phyloP scores from a whole-genome alignment of 2,888 invertebrate genomes.

The Anodontia alba region DNA sequence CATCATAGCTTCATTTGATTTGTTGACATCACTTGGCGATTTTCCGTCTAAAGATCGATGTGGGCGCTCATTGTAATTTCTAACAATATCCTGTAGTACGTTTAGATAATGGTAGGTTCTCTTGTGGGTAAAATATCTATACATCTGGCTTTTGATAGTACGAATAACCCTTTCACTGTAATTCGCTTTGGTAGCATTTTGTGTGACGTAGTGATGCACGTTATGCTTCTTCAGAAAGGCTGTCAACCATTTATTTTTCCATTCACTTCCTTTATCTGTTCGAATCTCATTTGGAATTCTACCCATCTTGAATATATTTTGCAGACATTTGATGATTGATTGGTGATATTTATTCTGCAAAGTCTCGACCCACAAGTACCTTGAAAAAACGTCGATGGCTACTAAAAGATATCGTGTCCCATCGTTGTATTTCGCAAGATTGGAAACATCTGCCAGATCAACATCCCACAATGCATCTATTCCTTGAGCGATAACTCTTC shows the following conservation, averaged over 20 bases:
- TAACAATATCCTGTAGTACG: conserved; percentile 31
- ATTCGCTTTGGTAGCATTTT: conserved; percentile 35
- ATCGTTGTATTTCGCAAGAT: conserved; percentile 42
- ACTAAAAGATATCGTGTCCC: conserved; percentile 35
- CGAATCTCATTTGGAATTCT: conserved; percentile 38
- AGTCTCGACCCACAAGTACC: conserved; percentile 51
- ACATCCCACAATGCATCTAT: conserved; percentile 38
- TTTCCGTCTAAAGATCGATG: conserved; percentile 28
- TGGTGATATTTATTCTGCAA: conserved; percentile 38
- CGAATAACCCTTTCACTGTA: conserved; percentile 36
- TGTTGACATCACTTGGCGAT: conserved; percentile 25
- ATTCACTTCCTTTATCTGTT: conserved; percentile 44
- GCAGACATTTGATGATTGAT: conserved; percentile 43
- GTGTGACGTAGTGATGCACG: conserved; percentile 38
- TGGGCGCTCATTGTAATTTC: conserved; percentile 35
- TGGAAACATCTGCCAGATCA: conserved; percentile 47
- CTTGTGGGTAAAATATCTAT: conserved; percentile 39
- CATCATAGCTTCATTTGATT: conserved; percentile 22
- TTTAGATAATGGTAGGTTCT: conserved; percentile 34
- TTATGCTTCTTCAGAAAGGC: conserved; percentile 24
- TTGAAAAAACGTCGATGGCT: conserved; percentile 46
- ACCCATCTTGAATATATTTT: conserved; percentile 30
- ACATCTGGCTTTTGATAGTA: conserved; percentile 38
- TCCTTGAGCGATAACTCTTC: conserved; percentile 38
- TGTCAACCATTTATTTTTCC: conserved; percentile 35